Evolutionary conservation across 1,140 invertebrate species (phyloP), one percentile per base, ranked within the genome.

Genomic region (Drosophila melanica): DNA sequence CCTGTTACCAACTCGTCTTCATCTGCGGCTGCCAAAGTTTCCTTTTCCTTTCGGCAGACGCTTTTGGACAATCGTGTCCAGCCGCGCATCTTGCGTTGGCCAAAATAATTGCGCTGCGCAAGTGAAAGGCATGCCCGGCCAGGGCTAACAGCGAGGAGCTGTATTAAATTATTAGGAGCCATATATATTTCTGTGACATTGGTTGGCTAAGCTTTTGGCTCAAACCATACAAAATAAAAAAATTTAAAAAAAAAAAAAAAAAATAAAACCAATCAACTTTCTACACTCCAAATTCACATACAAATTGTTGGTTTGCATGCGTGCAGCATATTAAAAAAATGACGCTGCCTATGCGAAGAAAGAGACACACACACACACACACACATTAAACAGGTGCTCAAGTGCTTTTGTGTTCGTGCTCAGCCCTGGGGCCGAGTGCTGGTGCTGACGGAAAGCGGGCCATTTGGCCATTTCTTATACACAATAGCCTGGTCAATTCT

Each of bases 321-420:
- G 82, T 87, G 82, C 82, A 79, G 82, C 82, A 87, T 87, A 87
- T 87, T 87, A 87, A 87, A 87, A 87, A 79, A 79, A 58, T 58
- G 39, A 58, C 73, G 75, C 79, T 76, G 77, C 81, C 81, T 87
- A 65, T 79, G 53, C 68, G 60, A 58, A 45, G 30, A 33, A 7
- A 33, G 30, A 69, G 30, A 35, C 23, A 37, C 10, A 44, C 27
- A 18, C 54, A 55, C 37, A 55, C 37, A 41, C 5, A 30, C 2
- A 50, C 12, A 53, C 14, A 4, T 45, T 27, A 37, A 60, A 47
- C 57, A 60, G 57, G 42, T 47, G 57, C 27, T 60, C 44, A 71
- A 71, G 68, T 66, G 53, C 44, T 66, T 35, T 51, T 57, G 27
- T 71, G 33, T 44, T 55, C 62, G 68, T 70, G 68, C 27, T 41